Percentiles rank a stretch among this genome's conserved stretches.
Conservation (phyloP, 2,113 vertebrate genomes). For the Elgaria multicarinata region DNA sequence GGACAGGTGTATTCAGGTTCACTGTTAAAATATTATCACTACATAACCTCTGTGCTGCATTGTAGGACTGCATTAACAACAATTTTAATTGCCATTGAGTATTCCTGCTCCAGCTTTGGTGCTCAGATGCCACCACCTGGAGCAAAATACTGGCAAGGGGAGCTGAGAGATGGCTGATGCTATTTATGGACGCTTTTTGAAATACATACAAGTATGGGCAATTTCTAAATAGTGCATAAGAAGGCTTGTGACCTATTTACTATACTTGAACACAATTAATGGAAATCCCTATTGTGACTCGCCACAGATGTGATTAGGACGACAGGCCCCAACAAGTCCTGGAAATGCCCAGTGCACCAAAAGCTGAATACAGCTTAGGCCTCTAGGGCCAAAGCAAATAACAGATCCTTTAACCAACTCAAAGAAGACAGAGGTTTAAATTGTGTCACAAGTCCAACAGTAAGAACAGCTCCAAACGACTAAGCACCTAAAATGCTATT, state of each 20-base stretch:
- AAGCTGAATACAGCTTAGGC: slow-evolving; percentile 15
- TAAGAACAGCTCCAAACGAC: slow-evolving; percentile 8
- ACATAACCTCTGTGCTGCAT: not conserved
- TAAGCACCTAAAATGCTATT: not conserved
- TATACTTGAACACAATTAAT: slow-evolving; percentile 34
- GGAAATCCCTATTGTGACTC: slow-evolving; percentile 30
- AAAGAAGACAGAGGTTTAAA: not conserved
- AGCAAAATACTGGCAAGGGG: not conserved
- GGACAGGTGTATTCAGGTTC: not conserved
- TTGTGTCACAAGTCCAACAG: not conserved
- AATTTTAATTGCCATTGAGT: slow-evolving; percentile 25
- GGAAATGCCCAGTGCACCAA: not conserved
- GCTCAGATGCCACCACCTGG: slow-evolving; percentile 25
- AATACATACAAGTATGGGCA: slow-evolving; percentile 14
- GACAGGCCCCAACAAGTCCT: not conserved
- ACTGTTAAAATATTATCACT: not conserved
- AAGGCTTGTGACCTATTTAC: slow-evolving; percentile 8
- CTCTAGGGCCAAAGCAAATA: not conserved
- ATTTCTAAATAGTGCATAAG: not conserved
- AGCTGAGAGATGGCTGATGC: not conserved
- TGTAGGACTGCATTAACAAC: slow-evolving; percentile 1
- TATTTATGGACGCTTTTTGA: slow-evolving; percentile 17
- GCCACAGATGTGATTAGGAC: not conserved
- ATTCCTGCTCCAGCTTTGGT: not conserved
- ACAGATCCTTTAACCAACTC: not conserved